These are phyloP conservation scores for Psephotus haematonotus DNA, from an alignment of 2,113 vertebrate species.

Conservation along the genomic window DNA sequence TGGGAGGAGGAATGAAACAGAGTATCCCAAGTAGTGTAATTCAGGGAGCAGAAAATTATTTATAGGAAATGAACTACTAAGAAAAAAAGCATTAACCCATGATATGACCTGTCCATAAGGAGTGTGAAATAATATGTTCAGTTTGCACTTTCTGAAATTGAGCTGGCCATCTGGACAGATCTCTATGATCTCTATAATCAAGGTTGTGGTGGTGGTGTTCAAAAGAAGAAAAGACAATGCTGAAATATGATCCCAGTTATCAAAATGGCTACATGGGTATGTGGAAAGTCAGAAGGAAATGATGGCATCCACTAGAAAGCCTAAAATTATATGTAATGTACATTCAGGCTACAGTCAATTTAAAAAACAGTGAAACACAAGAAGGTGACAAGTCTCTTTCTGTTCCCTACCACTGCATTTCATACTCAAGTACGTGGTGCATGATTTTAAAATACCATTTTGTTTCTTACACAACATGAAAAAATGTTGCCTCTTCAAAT, in stretches of 20 bases:
- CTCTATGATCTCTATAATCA: background rate
- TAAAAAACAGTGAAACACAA: background rate
- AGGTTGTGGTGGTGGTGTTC: background rate
- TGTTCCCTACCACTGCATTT: background rate
- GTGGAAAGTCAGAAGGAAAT: background rate
- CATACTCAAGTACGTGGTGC: background rate
- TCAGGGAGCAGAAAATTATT: background rate
- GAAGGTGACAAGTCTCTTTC: background rate
- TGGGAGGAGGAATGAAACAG: background rate
- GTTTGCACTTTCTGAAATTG: background rate
- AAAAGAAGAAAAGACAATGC: background rate
- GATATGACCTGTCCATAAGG: background rate
- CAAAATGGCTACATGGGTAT: background rate
- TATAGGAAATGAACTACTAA: background rate
- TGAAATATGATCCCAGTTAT: background rate
- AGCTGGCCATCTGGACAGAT: background rate
- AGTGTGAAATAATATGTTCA: background rate
- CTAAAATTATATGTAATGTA: background rate
- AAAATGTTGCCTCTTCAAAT: background rate
- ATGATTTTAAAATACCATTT: background rate
- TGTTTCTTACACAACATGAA: background rate
- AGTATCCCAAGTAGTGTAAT: background rate
- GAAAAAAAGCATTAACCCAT: background rate
- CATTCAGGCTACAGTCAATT: background rate
- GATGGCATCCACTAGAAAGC: background rate